Evolutionary conservation across 2,888 invertebrate genomes (phyloP), one percentile per base, ranked within the genome.

Genomic region (Zeuzera pyrina): DNA sequence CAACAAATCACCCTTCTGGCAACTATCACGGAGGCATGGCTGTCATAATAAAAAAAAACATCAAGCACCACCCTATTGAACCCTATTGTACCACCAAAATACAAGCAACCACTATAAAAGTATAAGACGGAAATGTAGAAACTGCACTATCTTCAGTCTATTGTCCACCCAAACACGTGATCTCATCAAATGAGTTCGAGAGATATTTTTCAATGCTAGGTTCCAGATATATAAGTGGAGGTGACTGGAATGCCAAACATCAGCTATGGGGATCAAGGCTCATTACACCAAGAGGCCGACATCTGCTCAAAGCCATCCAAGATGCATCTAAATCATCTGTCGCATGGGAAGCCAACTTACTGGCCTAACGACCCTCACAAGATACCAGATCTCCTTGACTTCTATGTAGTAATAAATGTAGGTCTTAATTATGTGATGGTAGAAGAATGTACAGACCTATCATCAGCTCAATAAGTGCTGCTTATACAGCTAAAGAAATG

Each of bases 1-100:
- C n/a, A n/a, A n/a, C n/a, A n/a, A n/a, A n/a, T 25, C 49, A 45
- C 15, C 44, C 42, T 13, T 36, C 42, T 21, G 43, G 44, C 2
- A 48, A 37, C 6, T 23, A 21, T 1, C 48, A 50, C 24, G 50
- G 41, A 15, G 45, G 48, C 22, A 36, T 39, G 5, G 44, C 43
- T 29, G 30, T 47, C 2, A 31, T 47, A n/a, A 23, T 42, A 4
- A 43, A 36, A 38, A 33, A 23, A 3, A 36, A 36, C 15, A 39
- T 47, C 5, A 44, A 44, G 36, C 41, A 41, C 15, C 31, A 39
- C 15, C 15, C 24, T n/a, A 10, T 38, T 2, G 26, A 36, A 5
- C 12, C 24, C 15, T 41, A 33, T 16, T 8, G n/a, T 13, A 39
- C 35, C 14, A 36, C 40, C 1, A 35, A 41, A 32, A 34, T 44